Evolutionary conservation across 2,113 vertebrate genomes (phyloP).

Genomic region (Formicarius rufipectus): DNA sequence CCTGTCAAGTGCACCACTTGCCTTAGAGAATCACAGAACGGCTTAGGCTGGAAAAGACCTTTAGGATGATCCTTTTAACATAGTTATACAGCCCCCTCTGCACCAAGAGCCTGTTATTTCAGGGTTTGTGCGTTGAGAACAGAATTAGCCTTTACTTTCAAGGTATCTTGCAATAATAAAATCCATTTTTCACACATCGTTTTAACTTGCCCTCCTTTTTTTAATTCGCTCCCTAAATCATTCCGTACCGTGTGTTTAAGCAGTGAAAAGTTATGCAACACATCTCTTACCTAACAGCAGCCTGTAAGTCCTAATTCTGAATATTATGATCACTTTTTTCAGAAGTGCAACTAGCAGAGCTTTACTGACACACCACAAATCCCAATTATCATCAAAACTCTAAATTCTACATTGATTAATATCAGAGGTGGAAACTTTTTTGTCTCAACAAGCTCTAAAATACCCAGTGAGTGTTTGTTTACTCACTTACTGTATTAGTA

Average conservation of each 20-base stretch:
- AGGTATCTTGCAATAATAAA: background rate
- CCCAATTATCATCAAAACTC: slow-evolving; percentile 8
- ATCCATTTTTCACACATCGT: background rate
- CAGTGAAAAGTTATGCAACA: background rate
- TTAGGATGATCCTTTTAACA: background rate
- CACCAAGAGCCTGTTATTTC: background rate
- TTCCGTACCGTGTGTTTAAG: background rate
- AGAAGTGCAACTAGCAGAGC: background rate
- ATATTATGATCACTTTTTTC: slow-evolving; percentile 46
- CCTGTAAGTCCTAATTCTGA: slow-evolving; percentile 1
- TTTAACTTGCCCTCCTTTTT: background rate
- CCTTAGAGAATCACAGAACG: background rate
- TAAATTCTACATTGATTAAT: slow-evolving; percentile 7
- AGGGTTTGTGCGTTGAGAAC: background rate
- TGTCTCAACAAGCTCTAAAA: background rate
- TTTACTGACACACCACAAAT: slow-evolving; percentile 33
- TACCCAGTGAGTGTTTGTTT: background rate
- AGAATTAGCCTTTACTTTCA: background rate
- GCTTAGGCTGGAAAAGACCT: background rate
- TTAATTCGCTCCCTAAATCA: background rate
- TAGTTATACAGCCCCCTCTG: background rate
- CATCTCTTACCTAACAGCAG: background rate
- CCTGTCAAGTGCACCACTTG: background rate
- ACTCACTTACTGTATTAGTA: background rate
- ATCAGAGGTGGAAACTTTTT: background rate